A percentile compares a stretch with the other conserved stretches of the same genome.
Evolutionary conservation across 2,113 vertebrate genomes (phyloP).

Genomic region (Empidonax traillii): DNA sequence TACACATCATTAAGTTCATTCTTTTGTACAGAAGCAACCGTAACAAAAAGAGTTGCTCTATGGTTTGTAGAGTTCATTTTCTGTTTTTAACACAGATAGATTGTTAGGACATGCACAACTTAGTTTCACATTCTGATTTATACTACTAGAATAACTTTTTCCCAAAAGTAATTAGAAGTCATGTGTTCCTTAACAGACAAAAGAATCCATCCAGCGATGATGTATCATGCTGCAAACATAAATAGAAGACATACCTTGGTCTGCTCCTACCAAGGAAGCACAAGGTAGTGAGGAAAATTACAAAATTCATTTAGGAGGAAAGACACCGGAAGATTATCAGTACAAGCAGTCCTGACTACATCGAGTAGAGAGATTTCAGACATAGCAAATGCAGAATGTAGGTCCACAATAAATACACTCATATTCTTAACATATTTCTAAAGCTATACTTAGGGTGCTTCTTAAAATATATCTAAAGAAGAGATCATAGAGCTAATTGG

Average conservation of each 20-base stretch:
- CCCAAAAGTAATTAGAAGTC: conserved; percentile 5
- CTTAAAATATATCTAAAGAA: background rate
- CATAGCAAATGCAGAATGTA: background rate
- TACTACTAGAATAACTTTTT: background rate
- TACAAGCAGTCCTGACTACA: background rate
- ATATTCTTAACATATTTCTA: background rate
- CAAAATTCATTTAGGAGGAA: background rate
- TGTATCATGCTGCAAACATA: background rate
- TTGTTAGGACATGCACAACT: conserved; percentile 7
- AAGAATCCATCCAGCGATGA: background rate
- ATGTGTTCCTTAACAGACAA: background rate
- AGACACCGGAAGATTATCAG: background rate
- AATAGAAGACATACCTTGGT: background rate
- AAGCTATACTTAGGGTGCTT: background rate
- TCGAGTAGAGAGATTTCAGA: background rate
- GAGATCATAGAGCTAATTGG: background rate
- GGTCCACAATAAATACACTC: background rate
- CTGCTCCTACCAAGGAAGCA: background rate
- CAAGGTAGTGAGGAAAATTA: background rate
- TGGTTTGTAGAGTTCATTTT: background rate
- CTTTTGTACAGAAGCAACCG: background rate
- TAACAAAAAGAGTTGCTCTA: background rate
- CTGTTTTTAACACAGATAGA: background rate
- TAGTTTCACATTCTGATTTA: background rate
- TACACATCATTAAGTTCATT: background rate